phyloP scores from a whole-genome alignment of 2,797 vertebrate species.

The Spinus olivaceus region DNA sequence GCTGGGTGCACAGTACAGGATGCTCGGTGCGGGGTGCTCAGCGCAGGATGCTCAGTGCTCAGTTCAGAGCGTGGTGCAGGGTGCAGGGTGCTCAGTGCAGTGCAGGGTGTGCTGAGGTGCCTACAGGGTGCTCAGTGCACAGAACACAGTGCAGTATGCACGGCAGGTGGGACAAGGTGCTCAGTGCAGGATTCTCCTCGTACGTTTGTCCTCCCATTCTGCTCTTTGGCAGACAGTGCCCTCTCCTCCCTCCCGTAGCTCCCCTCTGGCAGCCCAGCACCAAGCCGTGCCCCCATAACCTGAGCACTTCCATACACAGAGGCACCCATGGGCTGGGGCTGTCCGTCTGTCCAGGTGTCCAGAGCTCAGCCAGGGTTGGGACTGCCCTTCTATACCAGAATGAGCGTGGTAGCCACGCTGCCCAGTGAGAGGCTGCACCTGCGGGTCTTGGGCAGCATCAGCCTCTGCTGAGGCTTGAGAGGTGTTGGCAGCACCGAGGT shows the following conservation, averaged over 20 bases:
- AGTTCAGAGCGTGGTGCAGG: not conserved
- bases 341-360: rapidly evolving
- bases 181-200: rapidly evolving
- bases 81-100: not conserved
- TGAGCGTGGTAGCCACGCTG: rapidly evolving
- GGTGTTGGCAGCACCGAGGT: not conserved
- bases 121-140: not conserved
- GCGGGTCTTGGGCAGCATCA: rapidly evolving
- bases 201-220: not conserved
- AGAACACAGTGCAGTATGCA: not conserved
- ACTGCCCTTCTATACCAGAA: too few species aligned
- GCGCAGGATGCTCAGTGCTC: not conserved
- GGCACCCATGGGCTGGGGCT: not conserved
- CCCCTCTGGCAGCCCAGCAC: not conserved
- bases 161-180: not conserved
- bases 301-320: rapidly evolving
- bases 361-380: not conserved
- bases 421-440: not conserved
- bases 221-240: rapidly evolving
- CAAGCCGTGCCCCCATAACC: rapidly evolving
- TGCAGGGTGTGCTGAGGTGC: not conserved
- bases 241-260: rapidly evolving
- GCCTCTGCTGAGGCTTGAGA: rapidly evolving
- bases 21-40: not conserved
- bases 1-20: too few species aligned